Evolutionary conservation across 1,140 invertebrate genomes (phyloP), one percentile per base, ranked within the genome.

Genomic region (Meloidogyne hapla): DNA sequence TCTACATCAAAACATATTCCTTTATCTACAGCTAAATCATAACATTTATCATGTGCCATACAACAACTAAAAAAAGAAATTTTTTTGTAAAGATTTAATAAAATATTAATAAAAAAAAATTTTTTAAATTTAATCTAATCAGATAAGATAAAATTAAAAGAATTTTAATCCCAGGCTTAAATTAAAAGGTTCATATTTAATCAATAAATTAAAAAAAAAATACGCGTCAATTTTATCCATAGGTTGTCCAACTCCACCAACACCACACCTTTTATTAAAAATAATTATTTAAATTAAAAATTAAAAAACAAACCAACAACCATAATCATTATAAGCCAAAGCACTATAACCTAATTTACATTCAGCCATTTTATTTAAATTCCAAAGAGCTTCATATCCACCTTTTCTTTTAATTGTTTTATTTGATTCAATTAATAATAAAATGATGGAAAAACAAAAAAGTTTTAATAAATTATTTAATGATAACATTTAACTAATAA

Each of bases 271-370:
- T 26, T n/a, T 64, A 1, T 10, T 10, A 38, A 75, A 38, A 28
- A 74, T 74, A 15, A 38, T 18, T 23, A 6, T 12, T 73, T 74
- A 1, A 62, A 18, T 21, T 21, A 63, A n/a, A 18, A 26, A 38
- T 13, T 15, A 9, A 21, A 23, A 72, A 77, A 65, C n/a, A 28
- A 66, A 79, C 76, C 76, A 79, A 66, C 76, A 79, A 45, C 76
- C 78, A 38, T 79, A 79, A 74, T 79, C 64, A 66, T 79, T 73
- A 33, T 79, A 79, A 18, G 45, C 70, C 18, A 79, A 56, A 38
- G 77, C 69, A 65, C 79, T 61, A 45, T 74, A 79, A 73, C 61
- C 75, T 25, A 79, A 68, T 67, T 67, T 78, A 78, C 78, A 79
- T 66, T 79, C 77, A 28, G 77, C 18, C 76, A 78, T 79, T 64